phyloP scores from a whole-genome alignment of 1,140 invertebrate species.

The Asobara japonica region DNA sequence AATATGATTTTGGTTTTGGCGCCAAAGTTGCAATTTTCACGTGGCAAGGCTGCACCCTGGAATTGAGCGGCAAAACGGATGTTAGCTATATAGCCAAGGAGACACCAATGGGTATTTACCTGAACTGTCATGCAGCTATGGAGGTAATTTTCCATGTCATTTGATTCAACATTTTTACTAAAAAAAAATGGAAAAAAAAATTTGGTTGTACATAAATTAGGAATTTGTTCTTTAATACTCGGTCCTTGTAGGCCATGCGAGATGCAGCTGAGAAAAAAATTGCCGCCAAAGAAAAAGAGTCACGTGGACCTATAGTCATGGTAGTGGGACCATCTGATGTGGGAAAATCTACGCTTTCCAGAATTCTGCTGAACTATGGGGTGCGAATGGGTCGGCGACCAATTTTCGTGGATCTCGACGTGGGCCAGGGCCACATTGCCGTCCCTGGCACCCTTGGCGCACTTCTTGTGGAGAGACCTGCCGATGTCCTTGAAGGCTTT shows the following conservation, averaged over 20 bases:
- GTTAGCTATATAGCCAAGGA: constrained; percentile 95
- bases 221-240: no score
- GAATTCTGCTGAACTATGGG: constrained; percentile 93
- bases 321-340: constrained; percentile 95
- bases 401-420: constrained; percentile 95
- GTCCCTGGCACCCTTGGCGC: constrained; percentile 93
- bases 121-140: constrained; percentile 94
- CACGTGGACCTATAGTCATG: constrained; percentile 85
- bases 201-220: no score
- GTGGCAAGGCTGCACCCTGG: constrained; percentile 91
- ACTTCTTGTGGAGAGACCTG: constrained; percentile 88
- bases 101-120: constrained; percentile 95
- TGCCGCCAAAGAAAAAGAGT: no score
- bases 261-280: constrained; percentile 80
- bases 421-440: constrained; percentile 93
- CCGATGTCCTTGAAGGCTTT: constrained; percentile 93
- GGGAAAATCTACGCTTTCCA: constrained; percentile 93
- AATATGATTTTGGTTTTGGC: constrained; percentile 89
- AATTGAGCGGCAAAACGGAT: constrained; percentile 87
- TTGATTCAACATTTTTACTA: no score
- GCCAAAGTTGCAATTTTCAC: constrained; percentile 97
- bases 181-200: no score
- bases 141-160: no score
- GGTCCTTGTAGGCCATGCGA: no score
- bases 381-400: constrained; percentile 86